phyloP scores from a whole-genome alignment of 2,797 vertebrate species.

The Tokudaia tokunoshimensis region DNA sequence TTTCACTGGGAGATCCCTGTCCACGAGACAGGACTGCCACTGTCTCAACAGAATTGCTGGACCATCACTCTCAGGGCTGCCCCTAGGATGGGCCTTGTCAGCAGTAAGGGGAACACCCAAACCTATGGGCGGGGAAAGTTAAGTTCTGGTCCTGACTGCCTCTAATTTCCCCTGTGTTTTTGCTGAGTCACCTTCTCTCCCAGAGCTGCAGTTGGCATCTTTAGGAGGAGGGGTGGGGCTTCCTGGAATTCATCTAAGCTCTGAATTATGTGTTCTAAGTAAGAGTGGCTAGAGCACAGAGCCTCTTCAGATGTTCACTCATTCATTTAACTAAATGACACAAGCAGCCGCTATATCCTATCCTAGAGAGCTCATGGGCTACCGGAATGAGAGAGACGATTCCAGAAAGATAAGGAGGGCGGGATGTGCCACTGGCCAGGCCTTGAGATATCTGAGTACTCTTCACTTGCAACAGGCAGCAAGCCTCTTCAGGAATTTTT shows the following conservation, averaged over 20 bases:
- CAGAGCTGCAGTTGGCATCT: constrained; percentile 4
- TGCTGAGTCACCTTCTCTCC: constrained; percentile 60
- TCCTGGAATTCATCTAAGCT: constrained; percentile 33
- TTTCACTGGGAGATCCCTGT: neutral
- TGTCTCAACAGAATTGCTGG: neutral
- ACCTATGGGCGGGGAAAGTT: neutral
- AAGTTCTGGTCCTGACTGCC: neutral
- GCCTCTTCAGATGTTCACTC: neutral
- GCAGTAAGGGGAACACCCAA: neutral
- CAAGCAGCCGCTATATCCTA: neutral
- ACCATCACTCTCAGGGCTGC: neutral
- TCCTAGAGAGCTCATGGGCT: neutral
- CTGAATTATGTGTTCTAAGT: constrained; percentile 4
- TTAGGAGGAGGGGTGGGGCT: neutral
- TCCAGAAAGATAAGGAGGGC: neutral
- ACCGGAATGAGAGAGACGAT: neutral
- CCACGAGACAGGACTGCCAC: rapidly evolving
- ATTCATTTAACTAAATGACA: neutral
- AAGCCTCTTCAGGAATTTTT: neutral
- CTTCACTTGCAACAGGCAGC: neutral
- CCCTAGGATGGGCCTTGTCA: neutral
- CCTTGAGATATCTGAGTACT: neutral
- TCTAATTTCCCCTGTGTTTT: constrained; percentile 41
- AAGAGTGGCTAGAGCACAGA: neutral
- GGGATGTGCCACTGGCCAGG: neutral